Evolutionary conservation across 2,113 vertebrate genomes (phyloP).

Genomic region (Petrocephalus zakoni): DNA sequence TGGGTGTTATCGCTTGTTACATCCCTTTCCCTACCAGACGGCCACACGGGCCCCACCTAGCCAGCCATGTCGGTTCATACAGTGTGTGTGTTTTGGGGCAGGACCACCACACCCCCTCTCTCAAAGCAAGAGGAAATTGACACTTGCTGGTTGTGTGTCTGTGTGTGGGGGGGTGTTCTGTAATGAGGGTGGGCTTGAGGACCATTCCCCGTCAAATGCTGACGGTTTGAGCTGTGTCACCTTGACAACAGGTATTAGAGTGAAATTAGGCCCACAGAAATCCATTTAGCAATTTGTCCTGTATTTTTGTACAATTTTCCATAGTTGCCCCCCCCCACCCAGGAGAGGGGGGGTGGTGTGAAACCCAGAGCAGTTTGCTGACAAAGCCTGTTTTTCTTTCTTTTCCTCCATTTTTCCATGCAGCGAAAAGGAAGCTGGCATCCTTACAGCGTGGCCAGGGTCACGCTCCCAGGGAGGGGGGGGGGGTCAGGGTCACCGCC

Average conservation of each 20-base stretch:
- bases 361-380: not conserved
- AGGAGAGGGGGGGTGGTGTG: not conserved
- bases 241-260: not conserved
- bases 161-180: not conserved
- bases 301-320: not conserved
- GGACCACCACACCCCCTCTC: not conserved
- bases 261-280: not conserved
- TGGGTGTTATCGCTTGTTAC: constrained; percentile 45
- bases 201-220: not conserved
- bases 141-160: not conserved
- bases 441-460: not conserved
- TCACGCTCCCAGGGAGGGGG: not conserved
- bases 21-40: constrained; percentile 37
- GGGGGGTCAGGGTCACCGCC: not conserved
- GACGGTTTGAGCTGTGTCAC: not conserved
- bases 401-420: no score
- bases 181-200: not conserved
- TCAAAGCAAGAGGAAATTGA: not conserved
- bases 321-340: not conserved
- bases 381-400: no score
- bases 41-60: constrained; percentile 19
- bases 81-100: not conserved
- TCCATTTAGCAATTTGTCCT: not conserved
- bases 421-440: not conserved
- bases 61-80: constrained; percentile 18